Base-by-base conservation (phyloP, 2,113 vertebrate species). In the Alaudala cheleensis region DNA sequence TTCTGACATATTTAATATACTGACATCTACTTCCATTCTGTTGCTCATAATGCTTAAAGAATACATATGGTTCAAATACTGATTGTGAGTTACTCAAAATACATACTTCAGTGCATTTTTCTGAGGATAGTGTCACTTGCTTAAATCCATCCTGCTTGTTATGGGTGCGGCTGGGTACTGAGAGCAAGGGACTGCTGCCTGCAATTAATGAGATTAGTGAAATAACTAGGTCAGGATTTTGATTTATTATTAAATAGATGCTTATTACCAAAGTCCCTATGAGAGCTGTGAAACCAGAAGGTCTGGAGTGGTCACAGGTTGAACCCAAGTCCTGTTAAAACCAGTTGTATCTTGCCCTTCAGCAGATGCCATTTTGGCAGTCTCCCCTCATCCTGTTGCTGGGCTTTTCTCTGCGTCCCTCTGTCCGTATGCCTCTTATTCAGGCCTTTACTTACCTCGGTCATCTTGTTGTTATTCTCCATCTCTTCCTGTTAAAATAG, bases 201-300 rank as follows among this genome's bases (percentile, higher is more conserved):
- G 54, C 2, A 0, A 49, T 53, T 86, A 90, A 77, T 70, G 67
- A 90, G 82, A 93, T 96, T 72, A 94, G 64, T 86, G 64, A 82
- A 93, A 70, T 82, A 94, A 90, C 71, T 90, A 80, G 90, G 81
- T 95, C 66, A 85, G 70, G 78, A 66, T 64, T 65, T 69, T 70
- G 84, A 69, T 83, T 62, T 69, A 50, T 84, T 81, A 49, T 92
- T 81, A 80, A 88, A 83, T 83, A 72, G 51, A 37, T 70, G 76
- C 76, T 94, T 90, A 58, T 90, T 94, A 65, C 57, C 39, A 15
- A 81, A 83, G 74, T 81, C 45, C 37, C 26, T 74, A 1, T 77
- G 57, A 85, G 54, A 94, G 23, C 45, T 1, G 3, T 76, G 79
- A 86, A 90, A 65, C 34, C 71, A 86, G 91, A 71, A 82, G 78